phyloP scores from a whole-genome alignment of 2,888 invertebrate genomes.

The Plebejus argus region DNA sequence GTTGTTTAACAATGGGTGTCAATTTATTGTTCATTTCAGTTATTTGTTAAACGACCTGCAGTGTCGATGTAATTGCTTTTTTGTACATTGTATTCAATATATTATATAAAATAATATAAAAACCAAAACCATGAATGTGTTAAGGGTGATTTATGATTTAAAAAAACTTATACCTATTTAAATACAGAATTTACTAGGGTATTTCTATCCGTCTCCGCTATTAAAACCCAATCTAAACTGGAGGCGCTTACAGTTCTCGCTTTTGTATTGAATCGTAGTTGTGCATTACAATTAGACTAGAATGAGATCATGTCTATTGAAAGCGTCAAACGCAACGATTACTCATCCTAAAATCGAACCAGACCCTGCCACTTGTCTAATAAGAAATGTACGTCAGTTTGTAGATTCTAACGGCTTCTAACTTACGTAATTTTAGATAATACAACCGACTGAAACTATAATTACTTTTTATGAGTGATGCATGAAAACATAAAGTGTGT shows the following conservation, averaged over 20 bases:
- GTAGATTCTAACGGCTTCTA: conserved; percentile 1
- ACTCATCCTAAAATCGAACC: conserved; percentile 41
- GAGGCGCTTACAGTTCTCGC: conserved; percentile 3
- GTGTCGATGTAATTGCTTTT: background rate
- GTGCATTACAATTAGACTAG: conserved; percentile 33
- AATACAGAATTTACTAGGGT: background rate
- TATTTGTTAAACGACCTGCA: background rate
- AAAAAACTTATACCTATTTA: background rate
- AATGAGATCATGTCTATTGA: conserved; percentile 41
- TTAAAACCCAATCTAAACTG: conserved; percentile 11
- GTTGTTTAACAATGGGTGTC: conserved; percentile 21
- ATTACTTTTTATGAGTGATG: conserved; percentile 17
- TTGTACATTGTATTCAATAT: background rate
- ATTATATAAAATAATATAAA: background rate
- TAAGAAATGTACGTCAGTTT: conserved; percentile 37
- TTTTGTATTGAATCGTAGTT: conserved; percentile 18
- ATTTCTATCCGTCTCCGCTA: background rate
- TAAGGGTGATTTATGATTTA: background rate
- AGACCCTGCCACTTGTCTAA: conserved; percentile 42
- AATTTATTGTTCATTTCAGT: conserved; percentile 21
- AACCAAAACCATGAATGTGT: background rate
- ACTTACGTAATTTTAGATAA: conserved; percentile 12
- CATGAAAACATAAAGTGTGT: conserved; percentile 9
- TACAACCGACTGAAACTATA: background rate
- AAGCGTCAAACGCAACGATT: conserved; percentile 35